These are phyloP conservation scores for Clarias platycephalus DNA, from an alignment of 2,797 vertebrate genomes.

Conservation along the genomic window DNA sequence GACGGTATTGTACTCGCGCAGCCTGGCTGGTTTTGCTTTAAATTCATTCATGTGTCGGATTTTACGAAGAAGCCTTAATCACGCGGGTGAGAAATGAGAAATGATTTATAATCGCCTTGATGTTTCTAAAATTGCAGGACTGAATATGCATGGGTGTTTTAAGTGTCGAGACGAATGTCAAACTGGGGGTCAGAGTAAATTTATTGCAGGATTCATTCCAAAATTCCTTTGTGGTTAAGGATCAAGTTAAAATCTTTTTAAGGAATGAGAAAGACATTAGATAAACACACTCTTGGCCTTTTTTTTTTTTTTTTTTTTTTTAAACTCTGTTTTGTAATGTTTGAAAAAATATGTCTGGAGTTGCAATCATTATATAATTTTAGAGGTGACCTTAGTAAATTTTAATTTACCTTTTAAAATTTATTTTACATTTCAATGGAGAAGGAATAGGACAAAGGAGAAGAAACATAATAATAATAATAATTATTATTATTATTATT, in stretches of 20 bases:
- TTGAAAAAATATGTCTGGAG: not conserved
- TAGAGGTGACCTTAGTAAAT: not conserved
- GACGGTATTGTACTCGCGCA: not conserved
- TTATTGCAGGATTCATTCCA: not conserved
- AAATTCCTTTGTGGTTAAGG: not conserved
- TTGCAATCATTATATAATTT: not conserved
- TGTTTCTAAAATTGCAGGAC: not conserved
- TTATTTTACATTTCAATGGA: too few species aligned
- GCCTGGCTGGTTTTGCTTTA: not conserved
- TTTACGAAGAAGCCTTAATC: conserved; percentile 1
- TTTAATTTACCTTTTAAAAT: not conserved
- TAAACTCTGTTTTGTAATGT: not conserved
- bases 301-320: not conserved
- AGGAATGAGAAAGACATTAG: too few species aligned
- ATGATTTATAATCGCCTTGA: not conserved
- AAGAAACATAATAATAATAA: not conserved
- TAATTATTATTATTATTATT: not conserved
- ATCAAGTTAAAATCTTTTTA: not conserved
- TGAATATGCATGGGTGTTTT: not conserved
- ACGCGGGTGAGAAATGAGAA: not conserved
- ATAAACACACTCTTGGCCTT: not conserved
- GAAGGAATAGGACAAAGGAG: too few species aligned
- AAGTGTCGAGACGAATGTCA: not conserved
- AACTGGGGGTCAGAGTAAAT: not conserved
- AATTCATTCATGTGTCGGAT: conserved; percentile 3